Evolutionary conservation across 2,888 invertebrate species (phyloP).

Genomic region (Unio delphinus): DNA sequence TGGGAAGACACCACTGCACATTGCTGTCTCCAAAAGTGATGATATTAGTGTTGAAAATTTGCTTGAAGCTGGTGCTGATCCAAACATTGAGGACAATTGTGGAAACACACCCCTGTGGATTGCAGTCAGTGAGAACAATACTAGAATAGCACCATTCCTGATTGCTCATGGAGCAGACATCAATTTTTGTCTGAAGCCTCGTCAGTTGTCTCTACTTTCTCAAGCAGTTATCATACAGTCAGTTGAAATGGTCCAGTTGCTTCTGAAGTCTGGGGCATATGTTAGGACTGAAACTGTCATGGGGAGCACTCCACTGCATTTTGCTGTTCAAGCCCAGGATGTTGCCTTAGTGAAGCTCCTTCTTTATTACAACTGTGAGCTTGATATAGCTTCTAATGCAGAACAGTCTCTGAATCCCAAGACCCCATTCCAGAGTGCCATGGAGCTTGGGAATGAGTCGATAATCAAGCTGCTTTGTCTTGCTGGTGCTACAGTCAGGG

Average conservation of each 20-base stretch:
- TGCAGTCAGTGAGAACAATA: slow-evolving; percentile 59
- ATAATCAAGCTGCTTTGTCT: slow-evolving; percentile 50
- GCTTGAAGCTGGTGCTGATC: slow-evolving; percentile 51
- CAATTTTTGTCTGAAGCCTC: slow-evolving; percentile 36
- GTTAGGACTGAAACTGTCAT: slow-evolving; percentile 34
- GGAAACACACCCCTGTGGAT: slow-evolving; percentile 61
- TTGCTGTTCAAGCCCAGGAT: slow-evolving; percentile 45
- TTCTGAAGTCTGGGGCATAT: slow-evolving; percentile 44
- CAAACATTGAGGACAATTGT: slow-evolving; percentile 48
- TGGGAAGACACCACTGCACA: slow-evolving; percentile 54
- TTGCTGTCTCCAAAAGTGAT: slow-evolving; percentile 59
- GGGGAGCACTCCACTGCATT: slow-evolving; percentile 45
- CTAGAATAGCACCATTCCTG: slow-evolving; percentile 48
- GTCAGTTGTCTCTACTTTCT: slow-evolving; percentile 42
- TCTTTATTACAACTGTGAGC: slow-evolving; percentile 53
- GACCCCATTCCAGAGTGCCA: slow-evolving; percentile 57
- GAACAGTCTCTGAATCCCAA: slow-evolving; percentile 42
- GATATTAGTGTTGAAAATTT: slow-evolving; percentile 51
- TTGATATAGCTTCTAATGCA: slow-evolving; percentile 42
- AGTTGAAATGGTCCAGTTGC: slow-evolving; percentile 40
- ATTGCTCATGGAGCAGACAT: slow-evolving; percentile 48
- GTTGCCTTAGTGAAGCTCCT: slow-evolving; percentile 51
- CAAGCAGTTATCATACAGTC: slow-evolving; percentile 43
- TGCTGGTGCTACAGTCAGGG: slow-evolving; percentile 46
- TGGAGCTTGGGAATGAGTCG: slow-evolving; percentile 39